Percentiles rank a stretch among this genome's conserved stretches.
Conservation (phyloP, 2,113 vertebrate species). For the Sander lucioperca region DNA sequence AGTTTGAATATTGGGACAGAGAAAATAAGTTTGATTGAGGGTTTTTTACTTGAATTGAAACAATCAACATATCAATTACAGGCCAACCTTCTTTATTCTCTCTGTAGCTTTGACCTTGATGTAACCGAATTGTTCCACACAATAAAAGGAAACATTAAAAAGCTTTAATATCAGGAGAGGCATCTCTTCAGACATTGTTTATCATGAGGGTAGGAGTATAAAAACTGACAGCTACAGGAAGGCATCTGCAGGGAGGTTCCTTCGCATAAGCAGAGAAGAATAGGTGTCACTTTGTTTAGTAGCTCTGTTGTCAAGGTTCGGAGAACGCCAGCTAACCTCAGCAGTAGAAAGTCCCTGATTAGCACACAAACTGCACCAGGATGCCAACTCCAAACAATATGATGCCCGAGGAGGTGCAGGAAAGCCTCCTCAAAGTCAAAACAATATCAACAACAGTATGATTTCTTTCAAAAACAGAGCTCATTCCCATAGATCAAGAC, state of each 20-base stretch:
- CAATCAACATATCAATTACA: slow-evolving; percentile 45
- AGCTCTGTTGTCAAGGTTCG: slow-evolving; percentile 13
- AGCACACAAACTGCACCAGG: not conserved
- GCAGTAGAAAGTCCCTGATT: slow-evolving; percentile 1
- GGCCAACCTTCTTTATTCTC: slow-evolving; percentile 18
- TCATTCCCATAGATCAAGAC: slow-evolving; percentile 28
- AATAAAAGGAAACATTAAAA: slow-evolving; percentile 80
- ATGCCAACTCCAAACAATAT: slow-evolving; percentile 34
- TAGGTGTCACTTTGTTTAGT: slow-evolving; percentile 51
- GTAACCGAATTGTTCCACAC: slow-evolving; percentile 54
- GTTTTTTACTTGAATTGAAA: slow-evolving; percentile 34
- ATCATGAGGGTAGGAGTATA: slow-evolving; percentile 34
- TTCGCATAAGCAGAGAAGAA: slow-evolving; percentile 52
- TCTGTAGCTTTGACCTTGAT: slow-evolving; percentile 57
- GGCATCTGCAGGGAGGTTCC: slow-evolving; percentile 28
- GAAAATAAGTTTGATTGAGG: slow-evolving; percentile 22
- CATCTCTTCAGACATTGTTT: slow-evolving; percentile 62
- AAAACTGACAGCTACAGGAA: slow-evolving; percentile 53
- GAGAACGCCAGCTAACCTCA: slow-evolving; percentile 20
- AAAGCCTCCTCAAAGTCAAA: not conserved
- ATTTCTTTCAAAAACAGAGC: not conserved
- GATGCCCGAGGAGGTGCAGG: not conserved
- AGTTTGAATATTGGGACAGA: not conserved
- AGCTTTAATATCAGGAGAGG: slow-evolving; percentile 58
- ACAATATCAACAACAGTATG: slow-evolving; percentile 3